Conservation (phyloP, 2,888 invertebrate species). For the Spodoptera littoralis region DNA sequence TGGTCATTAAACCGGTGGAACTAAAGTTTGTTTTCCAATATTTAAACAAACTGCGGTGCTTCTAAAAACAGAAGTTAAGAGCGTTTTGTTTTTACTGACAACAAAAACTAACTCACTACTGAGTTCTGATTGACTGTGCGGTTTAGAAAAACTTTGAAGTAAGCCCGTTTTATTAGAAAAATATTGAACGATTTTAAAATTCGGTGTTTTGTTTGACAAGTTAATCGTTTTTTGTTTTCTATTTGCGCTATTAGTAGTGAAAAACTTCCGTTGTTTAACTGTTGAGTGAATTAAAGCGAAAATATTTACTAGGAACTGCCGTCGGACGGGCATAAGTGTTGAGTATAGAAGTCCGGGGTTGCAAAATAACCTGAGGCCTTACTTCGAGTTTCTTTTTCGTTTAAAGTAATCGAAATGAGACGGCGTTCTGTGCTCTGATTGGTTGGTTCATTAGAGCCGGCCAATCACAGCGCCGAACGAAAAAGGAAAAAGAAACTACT, state of each 20-base stretch:
- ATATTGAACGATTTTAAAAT: conserved; percentile 40
- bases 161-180: conserved; percentile 52
- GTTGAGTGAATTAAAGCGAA: conserved; percentile 2
- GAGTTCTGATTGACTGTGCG: conserved; percentile 49
- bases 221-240: conserved; percentile 24
- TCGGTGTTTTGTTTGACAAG: conserved; percentile 42
- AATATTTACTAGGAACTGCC: conserved; percentile 6
- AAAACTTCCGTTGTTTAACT: conserved; percentile 31
- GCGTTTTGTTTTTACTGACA: conserved; percentile 81
- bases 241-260: conserved; percentile 4
- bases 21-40: conserved; percentile 70
- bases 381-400: too few species aligned
- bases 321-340: too few species aligned
- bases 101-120: conserved; percentile 70
- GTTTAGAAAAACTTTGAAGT: conserved; percentile 54
- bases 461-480: too few species aligned
- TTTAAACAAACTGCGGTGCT: conserved; percentile 72
- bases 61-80: conserved; percentile 85
- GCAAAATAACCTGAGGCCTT: too few species aligned
- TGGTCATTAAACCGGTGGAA: conserved; percentile 71
- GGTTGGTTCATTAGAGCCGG: too few species aligned
- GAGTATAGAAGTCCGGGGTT: too few species aligned
- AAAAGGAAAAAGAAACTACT: too few species aligned
- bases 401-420: too few species aligned
- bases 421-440: too few species aligned